Percentiles rank a stretch among this genome's conserved stretches.
These are phyloP conservation scores for Anthoscopus minutus DNA, from an alignment of 2,113 vertebrate species.

Conservation along the genomic window DNA sequence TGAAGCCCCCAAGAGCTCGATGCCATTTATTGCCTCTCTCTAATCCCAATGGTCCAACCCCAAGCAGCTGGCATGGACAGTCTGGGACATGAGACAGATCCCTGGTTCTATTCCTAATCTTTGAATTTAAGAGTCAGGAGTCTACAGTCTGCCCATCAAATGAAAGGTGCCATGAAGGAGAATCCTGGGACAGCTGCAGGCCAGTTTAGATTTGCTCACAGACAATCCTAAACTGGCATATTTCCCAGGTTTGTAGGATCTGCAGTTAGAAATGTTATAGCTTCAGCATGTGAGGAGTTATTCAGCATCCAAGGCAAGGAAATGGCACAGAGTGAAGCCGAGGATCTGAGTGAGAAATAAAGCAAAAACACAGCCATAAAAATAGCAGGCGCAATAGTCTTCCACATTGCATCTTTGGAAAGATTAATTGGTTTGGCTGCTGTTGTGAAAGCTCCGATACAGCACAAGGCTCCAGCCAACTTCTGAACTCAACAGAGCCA, in stretches of 20 bases:
- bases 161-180: neutral
- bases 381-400: neutral
- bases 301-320: neutral
- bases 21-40: neutral
- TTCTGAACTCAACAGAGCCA: constrained; percentile 44
- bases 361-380: constrained; percentile 28
- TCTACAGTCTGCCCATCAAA: neutral
- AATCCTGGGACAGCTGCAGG: neutral
- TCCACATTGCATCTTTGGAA: constrained; percentile 16
- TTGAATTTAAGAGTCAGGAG: neutral
- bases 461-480: constrained; percentile 38
- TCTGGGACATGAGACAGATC: neutral
- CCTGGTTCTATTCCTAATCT: neutral
- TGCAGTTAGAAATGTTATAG: neutral
- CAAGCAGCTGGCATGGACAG: neutral
- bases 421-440: constrained; percentile 40
- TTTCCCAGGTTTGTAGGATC: neutral
- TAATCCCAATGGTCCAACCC: neutral
- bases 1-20: neutral
- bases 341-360: neutral
- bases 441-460: constrained; percentile 27
- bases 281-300: neutral
- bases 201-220: neutral
- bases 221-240: neutral
- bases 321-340: neutral